Base-by-base conservation (phyloP, 2,888 invertebrate genomes). In the Mycalesis mineus region DNA sequence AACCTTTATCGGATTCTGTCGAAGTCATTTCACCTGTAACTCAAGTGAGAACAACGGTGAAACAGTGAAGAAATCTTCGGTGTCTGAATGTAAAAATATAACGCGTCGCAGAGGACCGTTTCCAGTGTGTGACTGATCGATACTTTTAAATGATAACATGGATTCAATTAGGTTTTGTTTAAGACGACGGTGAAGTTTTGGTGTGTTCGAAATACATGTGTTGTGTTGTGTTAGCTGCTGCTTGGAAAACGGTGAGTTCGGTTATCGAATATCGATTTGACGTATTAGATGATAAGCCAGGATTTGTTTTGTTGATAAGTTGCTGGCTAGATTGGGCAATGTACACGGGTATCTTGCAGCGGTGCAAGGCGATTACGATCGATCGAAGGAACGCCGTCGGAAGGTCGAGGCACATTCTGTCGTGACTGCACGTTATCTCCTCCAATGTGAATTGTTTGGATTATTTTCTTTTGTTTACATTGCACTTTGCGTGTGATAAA, bases 131-230 rank as follows among this genome's bases (percentile, higher is more conserved):
- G 83, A 84, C 85, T 86, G 87, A 88, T 89, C 88, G 87, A 89
- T 89, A 88, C 70, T 84, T 88, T 82, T 86, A 85, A 88, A 88
- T 88, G 85, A 86, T 88, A 88, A 86, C 85, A 88, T 86, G 88
- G 80, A 84, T 88, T 88, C 82, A 86, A 87, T 87, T 82, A 85
- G 72, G 81, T 85, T 81, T 78, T 77, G 73, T 80, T 77, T 77
- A 69, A 78, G 80, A 82, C 83, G 81, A 81, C 77, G 68, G 78
- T 84, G 82, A 79, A 74, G 71, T 74, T 76, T 70, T 64, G 74
- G 74, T 81, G 77, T 70, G 33, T 29, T 29, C 9, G 29, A 13
- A 15, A 13, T 15, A 47, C 68, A 56, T 68, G 71, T 72, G 72
- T 71, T 66, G 68, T 70, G 67, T 68, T 71, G 70, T 66, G 65